A percentile compares a stretch with the other conserved stretches of the same genome.
Conservation (phyloP, 1,140 invertebrate species). For the Pachypeltis micranthus region DNA sequence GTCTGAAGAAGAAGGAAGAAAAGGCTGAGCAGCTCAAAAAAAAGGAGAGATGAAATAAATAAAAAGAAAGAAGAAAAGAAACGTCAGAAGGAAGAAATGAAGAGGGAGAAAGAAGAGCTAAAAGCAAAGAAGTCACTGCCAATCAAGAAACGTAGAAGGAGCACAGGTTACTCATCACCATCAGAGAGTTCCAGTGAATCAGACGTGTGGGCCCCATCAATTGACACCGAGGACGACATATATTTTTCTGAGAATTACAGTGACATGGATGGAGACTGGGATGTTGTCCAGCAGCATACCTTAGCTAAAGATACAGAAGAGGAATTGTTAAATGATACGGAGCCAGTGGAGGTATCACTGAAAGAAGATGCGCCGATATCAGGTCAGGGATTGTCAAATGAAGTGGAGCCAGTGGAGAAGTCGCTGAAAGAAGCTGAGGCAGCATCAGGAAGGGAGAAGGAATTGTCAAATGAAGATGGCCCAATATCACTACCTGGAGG, state of each 20-base stretch:
- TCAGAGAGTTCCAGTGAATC: constrained; percentile 8
- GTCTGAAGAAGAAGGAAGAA: too few species aligned
- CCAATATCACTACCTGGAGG: too few species aligned
- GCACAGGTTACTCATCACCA: constrained; percentile 6
- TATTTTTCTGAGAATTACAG: constrained; percentile 8
- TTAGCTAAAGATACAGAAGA: constrained; percentile 3
- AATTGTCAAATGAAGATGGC: not conserved
- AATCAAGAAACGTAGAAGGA: constrained; percentile 2
- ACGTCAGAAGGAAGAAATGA: not conserved
- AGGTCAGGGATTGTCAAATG: not conserved
- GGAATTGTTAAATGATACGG: too few species aligned
- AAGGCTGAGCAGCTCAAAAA: too few species aligned
- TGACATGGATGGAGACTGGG: constrained; percentile 8
- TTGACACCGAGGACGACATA: constrained; percentile 5
- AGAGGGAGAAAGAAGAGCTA: constrained; percentile 5
- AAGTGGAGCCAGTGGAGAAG: constrained; percentile 1
- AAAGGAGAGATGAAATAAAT: too few species aligned
- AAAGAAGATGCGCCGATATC: not conserved
- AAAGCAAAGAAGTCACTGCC: constrained; percentile 2
- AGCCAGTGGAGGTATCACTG: not conserved
- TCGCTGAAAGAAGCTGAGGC: constrained; percentile 5
- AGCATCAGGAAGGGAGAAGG: constrained; percentile 7
- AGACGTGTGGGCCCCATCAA: constrained; percentile 5
- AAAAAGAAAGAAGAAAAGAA: not conserved
- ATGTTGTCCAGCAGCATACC: constrained; percentile 9